Evolutionary conservation across 2,113 vertebrate species (phyloP).

Genomic region (Nasalis larvatus): DNA sequence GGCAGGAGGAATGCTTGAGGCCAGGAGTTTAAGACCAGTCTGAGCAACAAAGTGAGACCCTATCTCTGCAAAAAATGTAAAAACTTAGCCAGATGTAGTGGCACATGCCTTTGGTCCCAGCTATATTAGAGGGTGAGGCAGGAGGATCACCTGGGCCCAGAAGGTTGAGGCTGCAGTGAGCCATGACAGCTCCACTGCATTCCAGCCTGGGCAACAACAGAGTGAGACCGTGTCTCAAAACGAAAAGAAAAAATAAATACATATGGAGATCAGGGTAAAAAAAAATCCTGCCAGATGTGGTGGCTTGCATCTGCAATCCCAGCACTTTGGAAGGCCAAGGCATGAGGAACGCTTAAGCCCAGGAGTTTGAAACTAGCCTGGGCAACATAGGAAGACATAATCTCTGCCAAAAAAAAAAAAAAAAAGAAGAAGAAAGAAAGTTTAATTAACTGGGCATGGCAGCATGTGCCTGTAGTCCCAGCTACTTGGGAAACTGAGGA

Average conservation of each 20-base stretch:
- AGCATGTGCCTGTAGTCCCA: no score
- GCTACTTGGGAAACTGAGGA: no score
- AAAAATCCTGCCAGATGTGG: neutral
- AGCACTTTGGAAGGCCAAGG: no score
- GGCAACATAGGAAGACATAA: no score
- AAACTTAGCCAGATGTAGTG: neutral
- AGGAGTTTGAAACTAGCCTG: no score
- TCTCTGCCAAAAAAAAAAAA: no score
- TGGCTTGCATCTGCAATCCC: no score
- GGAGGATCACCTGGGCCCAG: neutral
- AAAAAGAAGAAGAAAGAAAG: no score
- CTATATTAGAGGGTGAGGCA: neutral
- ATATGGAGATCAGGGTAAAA: neutral
- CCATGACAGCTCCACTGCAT: neutral
- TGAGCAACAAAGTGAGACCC: neutral
- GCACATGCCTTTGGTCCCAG: neutral
- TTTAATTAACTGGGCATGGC: no score
- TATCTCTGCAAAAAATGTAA: neutral
- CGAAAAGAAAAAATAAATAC: neutral
- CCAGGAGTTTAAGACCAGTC: neutral
- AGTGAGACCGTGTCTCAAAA: neutral
- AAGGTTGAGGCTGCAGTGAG: neutral
- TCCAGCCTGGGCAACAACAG: neutral
- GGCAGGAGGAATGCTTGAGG: neutral
- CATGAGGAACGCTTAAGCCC: no score